Conservation (phyloP, 2,113 vertebrate genomes). For the Hypocryptadius cinnamomeus region DNA sequence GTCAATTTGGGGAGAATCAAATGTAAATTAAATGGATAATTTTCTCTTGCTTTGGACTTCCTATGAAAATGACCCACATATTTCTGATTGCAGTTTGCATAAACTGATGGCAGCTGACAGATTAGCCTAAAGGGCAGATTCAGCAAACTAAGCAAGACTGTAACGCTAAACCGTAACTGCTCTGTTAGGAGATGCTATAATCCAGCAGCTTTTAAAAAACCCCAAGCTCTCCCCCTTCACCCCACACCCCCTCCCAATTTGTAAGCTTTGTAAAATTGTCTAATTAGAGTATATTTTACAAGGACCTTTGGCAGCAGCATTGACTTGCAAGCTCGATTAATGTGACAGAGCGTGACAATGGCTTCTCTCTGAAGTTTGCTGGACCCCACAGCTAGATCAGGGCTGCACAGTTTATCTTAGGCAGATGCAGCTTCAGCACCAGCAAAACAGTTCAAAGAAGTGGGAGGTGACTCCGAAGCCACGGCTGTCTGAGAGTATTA, state of each 20-base stretch:
- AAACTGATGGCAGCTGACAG: neutral
- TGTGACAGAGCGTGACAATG: neutral
- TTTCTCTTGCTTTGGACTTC: neutral
- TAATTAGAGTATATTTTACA: neutral
- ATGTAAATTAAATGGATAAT: neutral
- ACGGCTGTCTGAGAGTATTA: neutral
- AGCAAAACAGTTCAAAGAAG: neutral
- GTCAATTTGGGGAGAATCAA: neutral
- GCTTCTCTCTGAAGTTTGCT: neutral
- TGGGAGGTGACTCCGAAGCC: neutral
- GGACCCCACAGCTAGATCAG: neutral
- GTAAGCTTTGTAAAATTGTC: neutral
- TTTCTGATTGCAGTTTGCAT: neutral
- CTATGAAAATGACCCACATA: neutral
- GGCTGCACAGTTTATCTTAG: neutral
- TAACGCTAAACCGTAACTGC: neutral
- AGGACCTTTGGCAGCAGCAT: neutral
- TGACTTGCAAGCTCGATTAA: neutral
- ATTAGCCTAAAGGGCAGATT: neutral
- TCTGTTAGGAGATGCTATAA: neutral
- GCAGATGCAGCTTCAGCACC: neutral
- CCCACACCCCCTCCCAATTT: fast-evolving
- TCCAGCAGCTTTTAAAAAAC: neutral
- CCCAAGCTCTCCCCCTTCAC: neutral
- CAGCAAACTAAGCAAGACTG: neutral